phyloP scores from a whole-genome alignment of 1,140 invertebrate species.

The Steinernema khuongi region DNA sequence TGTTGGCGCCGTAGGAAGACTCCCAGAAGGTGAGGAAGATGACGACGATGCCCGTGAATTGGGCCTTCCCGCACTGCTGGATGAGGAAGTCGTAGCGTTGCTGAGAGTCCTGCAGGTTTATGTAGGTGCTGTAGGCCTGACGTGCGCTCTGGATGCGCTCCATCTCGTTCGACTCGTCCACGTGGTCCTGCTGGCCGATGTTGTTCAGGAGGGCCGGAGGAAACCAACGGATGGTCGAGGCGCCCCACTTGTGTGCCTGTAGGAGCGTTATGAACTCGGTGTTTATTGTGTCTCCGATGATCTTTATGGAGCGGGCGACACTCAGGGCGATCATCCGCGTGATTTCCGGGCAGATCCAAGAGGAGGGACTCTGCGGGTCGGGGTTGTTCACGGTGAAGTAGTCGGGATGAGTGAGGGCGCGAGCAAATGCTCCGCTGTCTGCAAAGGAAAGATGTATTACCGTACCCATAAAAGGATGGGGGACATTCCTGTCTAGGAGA shows the following conservation, averaged over 20 bases:
- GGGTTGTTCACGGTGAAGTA: not conserved
- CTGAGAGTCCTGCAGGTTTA: not conserved
- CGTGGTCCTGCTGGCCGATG: not conserved
- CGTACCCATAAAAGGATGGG: not conserved
- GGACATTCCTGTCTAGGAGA: too few relatives aligned
- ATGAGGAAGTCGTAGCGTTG: not conserved
- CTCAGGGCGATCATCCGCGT: not conserved
- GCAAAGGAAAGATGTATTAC: not conserved
- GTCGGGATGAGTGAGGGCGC: not conserved
- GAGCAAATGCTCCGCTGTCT: not conserved
- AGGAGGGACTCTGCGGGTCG: not conserved
- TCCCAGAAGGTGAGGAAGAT: slow-evolving; percentile 11
- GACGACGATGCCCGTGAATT: slow-evolving; percentile 17
- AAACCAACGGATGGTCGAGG: not conserved
- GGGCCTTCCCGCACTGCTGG: not conserved
- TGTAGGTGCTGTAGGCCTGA: not conserved
- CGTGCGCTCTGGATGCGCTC: not conserved
- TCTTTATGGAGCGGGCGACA: not conserved
- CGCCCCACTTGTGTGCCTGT: not conserved
- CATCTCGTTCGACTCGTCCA: not conserved
- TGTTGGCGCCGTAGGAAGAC: not conserved
- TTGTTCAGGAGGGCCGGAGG: not conserved
- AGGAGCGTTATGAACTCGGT: not conserved
- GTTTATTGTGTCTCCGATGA: not conserved
- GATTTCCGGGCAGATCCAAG: slow-evolving; percentile 10